A percentile compares a stretch with the other conserved stretches of the same genome.
Evolutionary conservation across 2,888 invertebrate species (phyloP).

Genomic region (Sympetrum striolatum): DNA sequence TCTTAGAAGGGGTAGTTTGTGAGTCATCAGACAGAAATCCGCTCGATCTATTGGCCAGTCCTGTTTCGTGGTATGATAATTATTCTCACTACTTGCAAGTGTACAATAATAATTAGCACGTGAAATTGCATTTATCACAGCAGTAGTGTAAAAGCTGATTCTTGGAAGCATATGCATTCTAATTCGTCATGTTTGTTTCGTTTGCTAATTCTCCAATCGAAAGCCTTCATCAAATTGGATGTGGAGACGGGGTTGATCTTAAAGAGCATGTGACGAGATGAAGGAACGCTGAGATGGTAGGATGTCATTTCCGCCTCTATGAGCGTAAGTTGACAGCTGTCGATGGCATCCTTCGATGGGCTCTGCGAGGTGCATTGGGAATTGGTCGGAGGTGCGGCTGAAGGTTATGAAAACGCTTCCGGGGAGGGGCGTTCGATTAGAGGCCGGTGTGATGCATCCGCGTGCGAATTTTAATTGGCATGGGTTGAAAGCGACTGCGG

Average conservation of each 20-base stretch:
- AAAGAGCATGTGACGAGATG: neutral
- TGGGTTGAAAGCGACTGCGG: neutral
- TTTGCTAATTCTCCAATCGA: neutral
- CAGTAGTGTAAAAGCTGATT: no score
- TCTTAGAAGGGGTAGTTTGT: no score
- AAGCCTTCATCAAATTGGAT: neutral
- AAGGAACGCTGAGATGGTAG: neutral
- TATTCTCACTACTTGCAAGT: no score
- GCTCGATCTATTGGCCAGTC: no score
- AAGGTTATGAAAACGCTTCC: neutral
- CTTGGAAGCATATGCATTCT: no score
- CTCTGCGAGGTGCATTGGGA: neutral
- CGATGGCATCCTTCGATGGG: neutral
- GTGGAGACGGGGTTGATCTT: neutral
- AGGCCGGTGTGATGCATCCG: neutral
- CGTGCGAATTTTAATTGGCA: neutral
- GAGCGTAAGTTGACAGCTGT: constrained; percentile 29
- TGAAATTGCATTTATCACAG: no score
- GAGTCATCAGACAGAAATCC: no score
- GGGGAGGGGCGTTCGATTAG: neutral
- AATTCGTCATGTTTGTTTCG: neutral
- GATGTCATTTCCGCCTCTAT: constrained; percentile 22
- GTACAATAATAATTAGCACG: no score
- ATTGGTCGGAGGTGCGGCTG: neutral
- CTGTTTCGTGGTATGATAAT: no score